Base-by-base conservation (phyloP, 2,113 vertebrate species). In the Notothenia coriiceps region DNA sequence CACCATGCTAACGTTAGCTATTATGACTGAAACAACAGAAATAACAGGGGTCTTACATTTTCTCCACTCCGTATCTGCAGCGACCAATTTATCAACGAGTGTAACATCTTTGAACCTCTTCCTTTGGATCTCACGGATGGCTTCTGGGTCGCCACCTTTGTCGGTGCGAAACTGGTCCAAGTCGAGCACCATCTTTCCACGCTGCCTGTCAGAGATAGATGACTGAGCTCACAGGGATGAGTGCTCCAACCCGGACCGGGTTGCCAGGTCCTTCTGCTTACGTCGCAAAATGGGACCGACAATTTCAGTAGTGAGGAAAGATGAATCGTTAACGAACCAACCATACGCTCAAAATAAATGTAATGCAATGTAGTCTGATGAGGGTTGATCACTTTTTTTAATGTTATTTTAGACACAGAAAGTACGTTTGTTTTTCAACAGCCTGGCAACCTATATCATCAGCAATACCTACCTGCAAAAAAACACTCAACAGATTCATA, bases 41-140 rank as follows among this genome's bases (percentile, higher is more conserved):
- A 25, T 0, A 0, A 15, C 55, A 15, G 17, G 1, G 15, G 25
- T 67, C 97, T 95, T 91, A 99, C 98, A 97, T 95, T 97, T 96
- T 72, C 98, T 95, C 98, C 98, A 99, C 85, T 96, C 97, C 20
- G 94, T 93, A 85, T 98, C 98, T 8, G 96, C 95, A 18, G 92
- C 89, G 54, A 99, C 94, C 73, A 99, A 91, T 77, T 96, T 96
- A 74, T 99, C 98, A 78, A 99, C 98, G 29, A 99, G 94, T 1
- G 93, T 92, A 1, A 96, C 97, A 85, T 99, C 98, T 90, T 99
- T 99, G 82, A 98, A 99, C 54, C 98, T 91, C 82, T 98, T 98
- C 74, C 92, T 92, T 51, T 99, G 98, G 9, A 93, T 95, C 71
- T 97, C 97, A 14, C 96, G 95, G 76, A 99, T 68, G 43, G 94